These are phyloP conservation scores for Triplophysa rosa DNA, from an alignment of 2,113 vertebrate genomes.

Conservation along the genomic window DNA sequence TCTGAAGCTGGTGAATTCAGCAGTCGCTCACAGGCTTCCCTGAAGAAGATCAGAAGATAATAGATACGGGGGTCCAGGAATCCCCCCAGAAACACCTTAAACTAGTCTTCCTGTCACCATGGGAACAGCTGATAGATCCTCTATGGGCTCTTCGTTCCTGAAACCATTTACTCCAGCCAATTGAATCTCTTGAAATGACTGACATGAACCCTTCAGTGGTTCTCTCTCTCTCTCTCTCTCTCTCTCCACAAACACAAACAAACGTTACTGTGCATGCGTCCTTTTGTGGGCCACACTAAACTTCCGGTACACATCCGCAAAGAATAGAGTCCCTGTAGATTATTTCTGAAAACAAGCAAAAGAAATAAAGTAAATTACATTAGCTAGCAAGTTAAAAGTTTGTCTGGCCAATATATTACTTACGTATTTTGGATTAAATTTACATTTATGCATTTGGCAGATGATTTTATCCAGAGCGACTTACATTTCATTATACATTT, in stretches of 20 bases:
- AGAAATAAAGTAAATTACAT: no score
- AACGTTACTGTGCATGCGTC: no score
- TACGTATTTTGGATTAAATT: no score
- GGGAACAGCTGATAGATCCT: constrained; percentile 23
- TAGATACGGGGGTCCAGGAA: neutral
- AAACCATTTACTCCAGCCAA: constrained; percentile 30
- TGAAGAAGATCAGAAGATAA: neutral
- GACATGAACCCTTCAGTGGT: constrained; percentile 4
- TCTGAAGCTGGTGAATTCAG: neutral
- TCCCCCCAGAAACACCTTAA: constrained; percentile 7
- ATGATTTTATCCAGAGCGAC: no score
- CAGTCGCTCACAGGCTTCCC: neutral
- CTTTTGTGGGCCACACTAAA: neutral
- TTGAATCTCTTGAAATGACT: constrained; percentile 27
- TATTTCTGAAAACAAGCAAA: no score
- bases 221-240: neutral
- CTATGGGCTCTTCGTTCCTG: constrained; percentile 2
- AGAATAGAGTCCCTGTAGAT: no score
- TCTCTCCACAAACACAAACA: neutral
- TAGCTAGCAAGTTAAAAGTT: no score
- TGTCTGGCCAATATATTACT: no score
- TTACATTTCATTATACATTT: no score
- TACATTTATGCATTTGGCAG: no score
- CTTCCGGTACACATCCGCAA: no score
- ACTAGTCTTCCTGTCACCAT: constrained; percentile 4